Conservation (phyloP, 2,888 invertebrate genomes). For the Orthosia cruda region DNA sequence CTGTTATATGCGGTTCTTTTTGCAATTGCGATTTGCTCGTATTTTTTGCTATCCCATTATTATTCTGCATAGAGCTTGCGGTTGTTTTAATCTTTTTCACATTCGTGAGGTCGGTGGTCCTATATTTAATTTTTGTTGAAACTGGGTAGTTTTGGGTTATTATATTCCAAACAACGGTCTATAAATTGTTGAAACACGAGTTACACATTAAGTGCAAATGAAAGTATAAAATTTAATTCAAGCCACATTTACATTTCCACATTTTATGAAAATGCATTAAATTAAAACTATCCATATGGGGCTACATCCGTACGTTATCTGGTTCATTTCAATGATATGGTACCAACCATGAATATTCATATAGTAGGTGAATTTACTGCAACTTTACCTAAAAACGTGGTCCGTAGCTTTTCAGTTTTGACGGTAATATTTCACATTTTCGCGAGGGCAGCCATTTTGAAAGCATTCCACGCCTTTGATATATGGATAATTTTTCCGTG, state of each 20-base stretch:
- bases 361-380: slow-evolving; percentile 43
- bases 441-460: slow-evolving; percentile 69
- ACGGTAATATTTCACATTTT: slow-evolving; percentile 74
- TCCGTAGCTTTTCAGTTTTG: slow-evolving; percentile 74
- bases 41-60: neutral
- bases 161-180: neutral
- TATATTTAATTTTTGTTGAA: slow-evolving; percentile 2
- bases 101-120: neutral
- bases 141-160: neutral
- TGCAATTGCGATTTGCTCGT: neutral
- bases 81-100: slow-evolving; percentile 31
- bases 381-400: slow-evolving; percentile 43
- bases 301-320: slow-evolving; percentile 52
- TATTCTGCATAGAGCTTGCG: neutral
- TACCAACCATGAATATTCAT: slow-evolving; percentile 70
- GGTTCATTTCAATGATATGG: slow-evolving; percentile 68
- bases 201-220: neutral
- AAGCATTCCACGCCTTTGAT: slow-evolving; percentile 71
- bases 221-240: slow-evolving; percentile 8
- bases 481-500: slow-evolving; percentile 68
- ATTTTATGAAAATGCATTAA: slow-evolving; percentile 17
- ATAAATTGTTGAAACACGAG: slow-evolving; percentile 3
- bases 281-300: slow-evolving; percentile 32
- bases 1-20: neutral
- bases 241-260: slow-evolving; percentile 13